Conservation (phyloP, 2,888 invertebrate genomes). For the Tholera decimalis region DNA sequence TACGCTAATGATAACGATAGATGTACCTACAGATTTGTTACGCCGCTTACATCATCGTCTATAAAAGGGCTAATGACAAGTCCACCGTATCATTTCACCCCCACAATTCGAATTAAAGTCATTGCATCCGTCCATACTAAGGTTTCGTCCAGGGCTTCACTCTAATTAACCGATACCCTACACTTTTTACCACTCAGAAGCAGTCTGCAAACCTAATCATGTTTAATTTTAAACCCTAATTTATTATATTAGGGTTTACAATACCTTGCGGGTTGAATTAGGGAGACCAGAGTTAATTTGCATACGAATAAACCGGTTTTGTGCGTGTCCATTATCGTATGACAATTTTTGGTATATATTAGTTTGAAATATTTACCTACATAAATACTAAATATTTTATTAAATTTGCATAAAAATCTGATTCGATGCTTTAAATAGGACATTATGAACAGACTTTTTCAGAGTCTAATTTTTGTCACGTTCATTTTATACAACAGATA, state of each 20-base stretch:
- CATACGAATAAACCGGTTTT: constrained; percentile 77
- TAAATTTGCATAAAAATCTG: constrained; percentile 15
- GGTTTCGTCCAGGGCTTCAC: constrained; percentile 84
- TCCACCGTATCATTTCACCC: constrained; percentile 36
- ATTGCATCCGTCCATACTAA: constrained; percentile 74
- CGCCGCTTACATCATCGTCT: constrained; percentile 29
- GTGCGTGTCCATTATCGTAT: constrained; percentile 66
- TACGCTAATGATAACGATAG: not conserved
- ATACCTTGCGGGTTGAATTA: constrained; percentile 64
- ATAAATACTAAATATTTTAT: not conserved
- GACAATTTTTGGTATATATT: constrained; percentile 2
- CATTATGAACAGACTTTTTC: not conserved
- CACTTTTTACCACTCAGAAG: constrained; percentile 72
- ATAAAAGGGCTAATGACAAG: constrained; percentile 28
- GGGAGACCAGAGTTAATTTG: constrained; percentile 73
- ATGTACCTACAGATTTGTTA: not conserved
- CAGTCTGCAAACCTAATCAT: constrained; percentile 42
- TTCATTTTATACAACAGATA: not conserved
- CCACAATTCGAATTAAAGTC: constrained; percentile 67
- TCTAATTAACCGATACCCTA: constrained; percentile 85
- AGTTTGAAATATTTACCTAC: constrained; percentile 19
- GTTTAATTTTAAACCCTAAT: constrained; percentile 70
- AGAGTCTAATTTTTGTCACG: constrained; percentile 4
- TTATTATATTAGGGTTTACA: constrained; percentile 65
- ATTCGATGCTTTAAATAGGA: constrained; percentile 12